Base-by-base conservation (phyloP, 2,113 vertebrate species). In the Patagioenas fasciata region DNA sequence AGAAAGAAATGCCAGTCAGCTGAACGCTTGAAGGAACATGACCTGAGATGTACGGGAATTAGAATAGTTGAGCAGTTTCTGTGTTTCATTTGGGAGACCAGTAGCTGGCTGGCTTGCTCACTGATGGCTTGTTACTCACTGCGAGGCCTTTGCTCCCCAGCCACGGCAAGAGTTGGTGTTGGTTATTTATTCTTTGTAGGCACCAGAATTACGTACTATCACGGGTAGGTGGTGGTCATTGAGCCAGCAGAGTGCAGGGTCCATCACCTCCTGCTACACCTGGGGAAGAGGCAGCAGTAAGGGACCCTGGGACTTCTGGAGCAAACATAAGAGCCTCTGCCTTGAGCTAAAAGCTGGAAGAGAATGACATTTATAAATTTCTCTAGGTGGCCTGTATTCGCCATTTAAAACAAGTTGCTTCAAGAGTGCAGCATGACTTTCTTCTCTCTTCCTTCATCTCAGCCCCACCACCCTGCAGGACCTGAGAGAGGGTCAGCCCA, bases 391-490 rank as follows among this genome's bases (percentile, higher is more conserved):
- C 16, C 13, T 6, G 9, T 26, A 31, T 32, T 15, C 2, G 72
- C 17, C 23, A 19, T 67, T 48, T 36, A 69, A 53, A 11, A 24
- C 19, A 32, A 32, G 32, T 70, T 48, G 25, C 54, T 50, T 67
- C 36, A 24, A 53, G 38, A 67, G 50, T 51, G 20, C 36, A 73
- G 17, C 5, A 1, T 31, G 15, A 62, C 24, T 70, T 86, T 64
- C 19, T 91, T 71, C 24, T 54, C 26, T 73, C 34, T 66, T 91
- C 23, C 42, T 80, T 78, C 50, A 58, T 80, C 20, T 29, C 3
- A 8, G 32, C 11, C 96, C 96, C 62, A 98, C 92, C 73, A 87
- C 50, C 0, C 91, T 98, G 80, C 74, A 97, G 84, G 93, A 92
- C 50, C 88, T 98, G 64, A 88, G 73, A 32, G 88, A 84, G 4